A percentile compares a stretch with the other conserved stretches of the same genome.
These are phyloP conservation scores for Campopleginae sp. DNA, from an alignment of 2,888 invertebrate genomes.

Conservation along the genomic window DNA sequence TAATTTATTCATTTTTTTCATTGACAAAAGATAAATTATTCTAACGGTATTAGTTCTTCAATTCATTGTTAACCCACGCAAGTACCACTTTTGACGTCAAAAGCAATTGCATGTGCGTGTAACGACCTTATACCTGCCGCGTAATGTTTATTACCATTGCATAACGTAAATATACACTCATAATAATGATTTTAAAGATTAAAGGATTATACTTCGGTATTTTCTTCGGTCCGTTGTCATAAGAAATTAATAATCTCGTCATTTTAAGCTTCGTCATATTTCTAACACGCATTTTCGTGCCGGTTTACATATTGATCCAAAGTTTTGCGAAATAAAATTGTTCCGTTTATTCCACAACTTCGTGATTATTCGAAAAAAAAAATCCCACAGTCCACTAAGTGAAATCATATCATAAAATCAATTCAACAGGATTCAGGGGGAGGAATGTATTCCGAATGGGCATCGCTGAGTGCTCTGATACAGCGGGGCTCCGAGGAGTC, in stretches of 20 bases:
- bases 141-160: background rate
- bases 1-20: background rate
- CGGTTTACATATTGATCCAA: too few species aligned
- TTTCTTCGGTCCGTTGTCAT: background rate
- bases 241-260: background rate
- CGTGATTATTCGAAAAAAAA: background rate
- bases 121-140: conserved; percentile 2
- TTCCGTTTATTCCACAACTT: background rate
- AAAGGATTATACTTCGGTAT: background rate
- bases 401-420: background rate
- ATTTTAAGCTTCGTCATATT: background rate
- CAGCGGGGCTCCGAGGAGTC: conserved; percentile 88
- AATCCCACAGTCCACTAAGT: background rate
- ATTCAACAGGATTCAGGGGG: conserved; percentile 86
- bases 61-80: background rate
- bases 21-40: background rate
- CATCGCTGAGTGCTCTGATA: conserved; percentile 88
- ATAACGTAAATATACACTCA: background rate
- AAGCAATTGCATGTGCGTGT: conserved; percentile 4
- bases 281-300: too few species aligned
- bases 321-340: background rate
- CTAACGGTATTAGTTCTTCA: background rate
- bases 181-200: background rate
- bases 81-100: conserved; percentile 10
- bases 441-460: conserved; percentile 95